Base-by-base conservation (phyloP, 2,113 vertebrate genomes). In the Lutjanus erythropterus region DNA sequence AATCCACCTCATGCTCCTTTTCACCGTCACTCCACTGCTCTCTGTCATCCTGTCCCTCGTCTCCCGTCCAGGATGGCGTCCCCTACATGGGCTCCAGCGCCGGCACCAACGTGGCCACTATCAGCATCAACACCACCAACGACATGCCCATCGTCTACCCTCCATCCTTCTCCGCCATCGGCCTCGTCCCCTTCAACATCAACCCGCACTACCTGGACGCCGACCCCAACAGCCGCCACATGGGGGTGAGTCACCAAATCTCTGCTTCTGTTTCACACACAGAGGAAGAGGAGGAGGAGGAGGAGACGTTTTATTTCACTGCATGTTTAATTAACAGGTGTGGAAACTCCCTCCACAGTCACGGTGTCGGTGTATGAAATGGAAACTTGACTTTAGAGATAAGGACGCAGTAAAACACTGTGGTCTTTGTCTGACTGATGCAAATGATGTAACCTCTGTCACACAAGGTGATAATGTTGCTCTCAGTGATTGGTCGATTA, bases 111-210 rank as follows among this genome's bases (percentile, higher is more conserved):
- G 93, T 96, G 42, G 95, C 95, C 55, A 97, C 96, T 0, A 0
- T 96, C 91, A 97, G 96, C 93, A 97, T 97, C 90, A 95, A 78
- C 85, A 97, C 96, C 70, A 97, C 96, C 83, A 97, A 97, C 53
- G 96, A 97, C 93, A 97, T 97, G 96, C 96, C 97, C 64, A 96
- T 96, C 74, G 95, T 97, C 75, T 97, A 86, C 80, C 97, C 96
- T 7, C 96, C 96, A 37, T 94, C 95, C 70, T 92, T 97, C 78
- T 35, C 89, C 25, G 96, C 96, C 75, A 91, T 97, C 31, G 95
- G 94, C 70, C 94, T 97, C 76, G 94, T 97, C 47, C 96, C 97
- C 73, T 97, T 97, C 87, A 97, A 97, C 91, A 96, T 97, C 80
- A 97, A 97, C 80, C 96, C 96, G 0, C 97, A 97, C 89, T 97